Evolutionary conservation across 92 coral and sea anemone species (phyloP).

Genomic region (Phenganax marumi): DNA sequence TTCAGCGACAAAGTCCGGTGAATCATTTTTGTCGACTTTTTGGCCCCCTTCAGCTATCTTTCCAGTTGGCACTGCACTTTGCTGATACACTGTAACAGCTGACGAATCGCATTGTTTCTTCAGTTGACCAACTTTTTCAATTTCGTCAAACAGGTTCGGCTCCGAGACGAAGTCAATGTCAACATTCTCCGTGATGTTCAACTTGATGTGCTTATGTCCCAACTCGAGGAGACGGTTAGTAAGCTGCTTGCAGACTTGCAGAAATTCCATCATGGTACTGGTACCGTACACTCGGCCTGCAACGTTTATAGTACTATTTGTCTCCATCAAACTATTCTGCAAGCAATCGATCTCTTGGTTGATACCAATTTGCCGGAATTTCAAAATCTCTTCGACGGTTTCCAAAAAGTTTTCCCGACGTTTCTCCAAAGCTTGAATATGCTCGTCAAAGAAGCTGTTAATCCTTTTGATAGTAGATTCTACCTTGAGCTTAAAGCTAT

Average conservation of each 20-base stretch:
- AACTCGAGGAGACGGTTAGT: constrained; percentile 27
- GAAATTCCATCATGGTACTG: constrained; percentile 42
- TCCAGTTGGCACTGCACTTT: neutral
- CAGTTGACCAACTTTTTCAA: constrained; percentile 28
- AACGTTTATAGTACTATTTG: constrained; percentile 37
- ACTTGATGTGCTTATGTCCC: constrained; percentile 28
- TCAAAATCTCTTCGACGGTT: constrained; percentile 41
- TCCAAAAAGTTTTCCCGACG: constrained; percentile 36
- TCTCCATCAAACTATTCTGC: constrained; percentile 40
- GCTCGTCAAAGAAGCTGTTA: constrained; percentile 44
- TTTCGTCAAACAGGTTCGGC: constrained; percentile 29
- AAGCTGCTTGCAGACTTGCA: constrained; percentile 41
- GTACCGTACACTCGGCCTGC: constrained; percentile 44
- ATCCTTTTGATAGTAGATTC: constrained; percentile 40
- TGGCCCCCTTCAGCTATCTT: neutral
- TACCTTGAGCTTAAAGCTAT: constrained; percentile 39
- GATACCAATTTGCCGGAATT: constrained; percentile 36
- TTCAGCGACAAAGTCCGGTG: constrained; percentile 11
- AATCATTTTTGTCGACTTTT: constrained; percentile 3
- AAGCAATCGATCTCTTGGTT: constrained; percentile 44
- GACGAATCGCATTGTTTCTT: constrained; percentile 22
- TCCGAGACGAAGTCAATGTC: constrained; percentile 39
- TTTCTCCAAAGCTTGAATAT: constrained; percentile 37
- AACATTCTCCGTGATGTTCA: constrained; percentile 24
- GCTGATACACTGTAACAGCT: neutral